Evolutionary conservation across 2,888 invertebrate genomes (phyloP).

Genomic region (Lacanobia oleracea): DNA sequence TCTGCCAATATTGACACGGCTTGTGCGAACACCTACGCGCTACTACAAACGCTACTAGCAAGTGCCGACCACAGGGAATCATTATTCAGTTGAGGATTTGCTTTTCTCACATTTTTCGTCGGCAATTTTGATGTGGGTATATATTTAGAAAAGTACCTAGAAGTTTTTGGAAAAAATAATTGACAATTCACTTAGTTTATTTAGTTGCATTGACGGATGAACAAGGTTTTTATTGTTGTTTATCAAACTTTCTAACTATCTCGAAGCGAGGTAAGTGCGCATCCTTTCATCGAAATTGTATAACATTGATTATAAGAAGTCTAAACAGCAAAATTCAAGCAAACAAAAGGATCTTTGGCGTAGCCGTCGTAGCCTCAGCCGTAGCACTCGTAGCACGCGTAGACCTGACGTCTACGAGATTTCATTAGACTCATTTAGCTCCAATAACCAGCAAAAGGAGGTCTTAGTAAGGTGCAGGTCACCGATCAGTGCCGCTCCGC

Average conservation of each 20-base stretch:
- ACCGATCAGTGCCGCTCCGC: slow-evolving; percentile 47
- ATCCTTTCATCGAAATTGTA: background rate
- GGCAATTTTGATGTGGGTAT: background rate
- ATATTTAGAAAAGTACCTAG: background rate
- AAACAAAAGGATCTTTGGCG: background rate
- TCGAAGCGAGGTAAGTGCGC: background rate
- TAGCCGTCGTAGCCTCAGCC: background rate
- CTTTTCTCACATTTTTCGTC: slow-evolving; percentile 6
- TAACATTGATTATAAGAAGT: background rate
- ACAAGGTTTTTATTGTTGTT: background rate
- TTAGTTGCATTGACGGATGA: background rate
- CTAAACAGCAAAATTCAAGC: background rate
- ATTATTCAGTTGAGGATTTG: slow-evolving; percentile 49
- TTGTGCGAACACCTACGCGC: slow-evolving; percentile 49
- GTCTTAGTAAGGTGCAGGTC: slow-evolving; percentile 50
- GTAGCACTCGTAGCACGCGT: slow-evolving; percentile 34
- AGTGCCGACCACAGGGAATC: slow-evolving; percentile 24
- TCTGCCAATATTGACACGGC: slow-evolving; percentile 84
- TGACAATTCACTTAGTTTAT: background rate
- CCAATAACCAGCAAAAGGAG: slow-evolving; percentile 38
- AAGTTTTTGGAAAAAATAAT: too few relatives aligned
- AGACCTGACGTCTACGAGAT: slow-evolving; percentile 22
- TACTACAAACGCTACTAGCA: slow-evolving; percentile 11
- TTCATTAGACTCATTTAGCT: slow-evolving; percentile 42
- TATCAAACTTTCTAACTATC: background rate